phyloP scores from a whole-genome alignment of 2,113 vertebrate species.

The Urocitellus parryii region DNA sequence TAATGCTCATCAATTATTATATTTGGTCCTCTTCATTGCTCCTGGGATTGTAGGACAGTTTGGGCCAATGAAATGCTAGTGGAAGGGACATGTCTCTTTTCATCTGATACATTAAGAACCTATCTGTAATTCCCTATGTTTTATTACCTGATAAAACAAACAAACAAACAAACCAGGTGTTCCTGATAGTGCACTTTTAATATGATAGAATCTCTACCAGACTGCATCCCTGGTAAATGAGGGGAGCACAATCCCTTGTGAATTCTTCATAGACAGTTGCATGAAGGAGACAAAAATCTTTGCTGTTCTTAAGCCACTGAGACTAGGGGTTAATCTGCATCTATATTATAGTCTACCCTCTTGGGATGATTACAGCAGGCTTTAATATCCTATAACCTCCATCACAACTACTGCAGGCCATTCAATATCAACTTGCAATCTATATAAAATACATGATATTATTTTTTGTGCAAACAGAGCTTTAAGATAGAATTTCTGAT shows the following conservation, averaged over 20 bases:
- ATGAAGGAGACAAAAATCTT: background rate
- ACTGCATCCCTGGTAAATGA: background rate
- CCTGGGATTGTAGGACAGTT: background rate
- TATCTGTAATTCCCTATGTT: background rate
- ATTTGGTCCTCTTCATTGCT: background rate
- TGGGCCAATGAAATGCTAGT: background rate
- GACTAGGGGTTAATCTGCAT: background rate
- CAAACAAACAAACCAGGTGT: background rate
- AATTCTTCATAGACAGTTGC: background rate
- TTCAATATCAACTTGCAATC: conserved; percentile 33
- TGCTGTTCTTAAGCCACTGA: background rate
- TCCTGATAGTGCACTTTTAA: background rate
- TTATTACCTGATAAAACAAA: background rate
- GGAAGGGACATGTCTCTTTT: background rate
- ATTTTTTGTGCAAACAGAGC: conserved; percentile 14
- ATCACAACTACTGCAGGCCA: background rate
- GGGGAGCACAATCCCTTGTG: background rate
- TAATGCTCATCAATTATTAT: background rate
- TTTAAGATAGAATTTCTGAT: conserved; percentile 27
- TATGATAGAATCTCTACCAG: background rate
- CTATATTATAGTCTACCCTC: background rate
- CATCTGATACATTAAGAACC: background rate
- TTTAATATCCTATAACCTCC: background rate
- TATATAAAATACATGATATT: background rate
- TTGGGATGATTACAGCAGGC: background rate